phyloP scores from a whole-genome alignment of 2,113 vertebrate species.

The Gymnorhina tibicen region DNA sequence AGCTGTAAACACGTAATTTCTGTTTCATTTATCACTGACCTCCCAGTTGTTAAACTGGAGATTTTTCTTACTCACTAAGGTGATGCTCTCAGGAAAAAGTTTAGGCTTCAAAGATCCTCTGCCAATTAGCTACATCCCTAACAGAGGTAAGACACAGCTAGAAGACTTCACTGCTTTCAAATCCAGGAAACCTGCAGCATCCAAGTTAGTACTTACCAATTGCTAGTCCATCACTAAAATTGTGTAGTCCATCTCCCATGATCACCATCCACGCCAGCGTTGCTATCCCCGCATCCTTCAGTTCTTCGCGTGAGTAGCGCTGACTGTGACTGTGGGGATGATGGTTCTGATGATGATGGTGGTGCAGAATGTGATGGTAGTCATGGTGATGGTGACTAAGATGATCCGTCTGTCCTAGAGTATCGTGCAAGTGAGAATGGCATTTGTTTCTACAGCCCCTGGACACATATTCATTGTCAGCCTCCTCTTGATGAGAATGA shows the following conservation, averaged over 20 bases:
- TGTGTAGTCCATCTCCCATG: conserved; percentile 97
- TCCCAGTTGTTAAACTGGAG: not conserved
- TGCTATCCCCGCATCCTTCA: conserved; percentile 90
- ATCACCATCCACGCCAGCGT: conserved; percentile 98
- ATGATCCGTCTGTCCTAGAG: conserved; percentile 89
- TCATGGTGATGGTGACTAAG: conserved; percentile 95
- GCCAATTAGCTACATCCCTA: not conserved
- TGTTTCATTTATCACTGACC: not conserved
- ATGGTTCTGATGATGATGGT: conserved; percentile 97
- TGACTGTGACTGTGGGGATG: conserved; percentile 95
- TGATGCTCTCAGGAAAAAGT: not conserved
- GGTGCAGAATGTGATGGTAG: conserved; percentile 98
- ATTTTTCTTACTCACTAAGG: not conserved
- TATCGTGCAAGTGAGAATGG: conserved; percentile 96
- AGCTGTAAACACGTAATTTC: not conserved
- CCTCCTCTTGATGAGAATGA: conserved; percentile 72
- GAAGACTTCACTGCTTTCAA: not conserved
- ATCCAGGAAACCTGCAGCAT: not conserved
- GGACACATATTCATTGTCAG: conserved; percentile 81
- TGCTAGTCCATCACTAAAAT: conserved; percentile 94
- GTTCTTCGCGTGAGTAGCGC: conserved; percentile 88
- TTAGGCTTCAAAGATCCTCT: not conserved
- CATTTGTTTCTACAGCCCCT: conserved; percentile 96
- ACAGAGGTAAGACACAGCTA: not conserved
- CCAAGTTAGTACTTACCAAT: conserved; percentile 76